phyloP scores from a whole-genome alignment of 1,140 invertebrate species.

The Wiebesia pumilae region DNA sequence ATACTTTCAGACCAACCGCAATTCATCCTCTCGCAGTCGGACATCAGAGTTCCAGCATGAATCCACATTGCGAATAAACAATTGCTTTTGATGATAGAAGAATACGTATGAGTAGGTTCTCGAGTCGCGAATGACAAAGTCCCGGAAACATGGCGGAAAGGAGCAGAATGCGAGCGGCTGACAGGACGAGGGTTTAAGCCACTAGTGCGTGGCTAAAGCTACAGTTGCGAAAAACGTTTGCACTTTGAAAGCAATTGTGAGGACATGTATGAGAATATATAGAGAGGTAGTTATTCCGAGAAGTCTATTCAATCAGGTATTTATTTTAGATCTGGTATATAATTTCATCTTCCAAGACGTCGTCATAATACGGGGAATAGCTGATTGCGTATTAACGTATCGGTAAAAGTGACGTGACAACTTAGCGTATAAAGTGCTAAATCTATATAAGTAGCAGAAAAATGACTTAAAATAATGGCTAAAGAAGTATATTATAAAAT shows the following conservation, averaged over 20 bases:
- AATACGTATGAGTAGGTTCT: neutral
- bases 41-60: neutral
- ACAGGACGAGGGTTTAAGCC: neutral
- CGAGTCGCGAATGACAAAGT: neutral
- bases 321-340: neutral
- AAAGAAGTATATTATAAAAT: no score
- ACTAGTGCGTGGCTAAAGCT: neutral
- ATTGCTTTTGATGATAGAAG: neutral
- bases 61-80: neutral
- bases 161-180: neutral
- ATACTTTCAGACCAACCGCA: neutral
- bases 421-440: no score
- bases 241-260: neutral
- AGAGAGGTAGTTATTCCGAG: neutral
- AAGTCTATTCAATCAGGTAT: neutral
- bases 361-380: neutral
- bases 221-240: no score
- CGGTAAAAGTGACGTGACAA: neutral
- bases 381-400: neutral
- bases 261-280: neutral
- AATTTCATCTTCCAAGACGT: neutral
- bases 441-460: no score
- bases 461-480: no score
- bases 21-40: neutral
- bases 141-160: neutral